These are phyloP conservation scores for Pelodiscus sinensis DNA, from an alignment of 2,113 vertebrate genomes.

Conservation along the genomic window DNA sequence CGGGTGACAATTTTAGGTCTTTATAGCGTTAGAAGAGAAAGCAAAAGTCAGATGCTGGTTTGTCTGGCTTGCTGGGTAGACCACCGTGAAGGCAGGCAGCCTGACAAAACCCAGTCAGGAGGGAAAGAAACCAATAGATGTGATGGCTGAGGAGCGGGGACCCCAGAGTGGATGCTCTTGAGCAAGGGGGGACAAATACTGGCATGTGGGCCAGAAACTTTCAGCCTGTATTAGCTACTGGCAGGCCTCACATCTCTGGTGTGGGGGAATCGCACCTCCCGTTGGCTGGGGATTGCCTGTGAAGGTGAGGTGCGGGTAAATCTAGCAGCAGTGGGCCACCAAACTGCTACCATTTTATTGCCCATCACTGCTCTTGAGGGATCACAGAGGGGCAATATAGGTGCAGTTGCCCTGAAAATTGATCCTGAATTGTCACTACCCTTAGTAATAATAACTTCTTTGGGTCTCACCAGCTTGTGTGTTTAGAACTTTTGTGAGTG, in stretches of 20 bases:
- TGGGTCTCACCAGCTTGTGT: background rate
- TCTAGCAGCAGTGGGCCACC: too few relatives aligned
- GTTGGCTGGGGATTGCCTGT: too few relatives aligned
- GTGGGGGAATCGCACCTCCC: too few relatives aligned
- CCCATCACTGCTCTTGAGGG: too few relatives aligned
- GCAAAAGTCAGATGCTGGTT: background rate
- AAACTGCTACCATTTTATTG: too few relatives aligned
- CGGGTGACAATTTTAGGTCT: background rate
- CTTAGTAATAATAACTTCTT: background rate
- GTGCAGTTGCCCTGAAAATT: background rate
- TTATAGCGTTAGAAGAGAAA: background rate
- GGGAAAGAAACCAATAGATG: background rate
- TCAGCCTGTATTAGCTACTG: too few relatives aligned
- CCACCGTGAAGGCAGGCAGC: background rate
- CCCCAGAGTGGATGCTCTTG: background rate
- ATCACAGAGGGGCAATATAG: background rate
- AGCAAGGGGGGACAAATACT: background rate
- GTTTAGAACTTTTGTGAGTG: background rate
- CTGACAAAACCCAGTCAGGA: background rate
- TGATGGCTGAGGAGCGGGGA: background rate
- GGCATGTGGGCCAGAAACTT: too few relatives aligned
- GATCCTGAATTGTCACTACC: background rate
- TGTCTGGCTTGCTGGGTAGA: background rate
- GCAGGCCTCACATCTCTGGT: too few relatives aligned
- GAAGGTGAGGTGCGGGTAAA: too few relatives aligned